These are phyloP conservation scores for Eriosoma lanigerum DNA, from an alignment of 1,140 invertebrate genomes.

Conservation along the genomic window DNA sequence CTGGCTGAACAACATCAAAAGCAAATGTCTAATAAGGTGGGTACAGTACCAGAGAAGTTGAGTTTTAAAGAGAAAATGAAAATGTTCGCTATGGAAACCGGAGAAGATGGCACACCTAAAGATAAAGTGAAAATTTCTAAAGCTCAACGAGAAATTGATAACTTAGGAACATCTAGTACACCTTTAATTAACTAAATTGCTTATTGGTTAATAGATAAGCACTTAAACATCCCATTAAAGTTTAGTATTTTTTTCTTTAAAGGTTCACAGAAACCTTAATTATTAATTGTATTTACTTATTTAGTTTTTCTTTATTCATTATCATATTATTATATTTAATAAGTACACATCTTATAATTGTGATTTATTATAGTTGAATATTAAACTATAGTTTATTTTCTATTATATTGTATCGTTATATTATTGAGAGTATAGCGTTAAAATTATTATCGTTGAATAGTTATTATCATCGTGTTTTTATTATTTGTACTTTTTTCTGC, in stretches of 20 bases:
- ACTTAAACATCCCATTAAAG: constrained; percentile 44
- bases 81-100: constrained; percentile 92
- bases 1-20: constrained; percentile 76
- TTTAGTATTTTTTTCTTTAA: constrained; percentile 22
- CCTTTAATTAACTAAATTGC: constrained; percentile 37
- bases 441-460: constrained; percentile 51
- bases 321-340: constrained; percentile 44
- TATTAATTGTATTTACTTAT: constrained; percentile 21
- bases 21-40: constrained; percentile 64
- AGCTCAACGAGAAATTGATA: constrained; percentile 87
- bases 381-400: constrained; percentile 49
- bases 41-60: constrained; percentile 82
- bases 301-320: constrained; percentile 2
- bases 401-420: constrained; percentile 50
- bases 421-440: constrained; percentile 48
- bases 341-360: constrained; percentile 33
- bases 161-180: constrained; percentile 62
- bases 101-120: constrained; percentile 81
- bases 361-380: constrained; percentile 51
- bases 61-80: constrained; percentile 96
- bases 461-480: constrained; percentile 26
- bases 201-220: background rate
- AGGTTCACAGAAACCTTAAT: constrained; percentile 11
- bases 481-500: background rate
- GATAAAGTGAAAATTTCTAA: constrained; percentile 92